A percentile compares a stretch with the other conserved stretches of the same genome.
Evolutionary conservation across 2,113 vertebrate genomes (phyloP).

Genomic region (Shinisaurus crocodilurus): DNA sequence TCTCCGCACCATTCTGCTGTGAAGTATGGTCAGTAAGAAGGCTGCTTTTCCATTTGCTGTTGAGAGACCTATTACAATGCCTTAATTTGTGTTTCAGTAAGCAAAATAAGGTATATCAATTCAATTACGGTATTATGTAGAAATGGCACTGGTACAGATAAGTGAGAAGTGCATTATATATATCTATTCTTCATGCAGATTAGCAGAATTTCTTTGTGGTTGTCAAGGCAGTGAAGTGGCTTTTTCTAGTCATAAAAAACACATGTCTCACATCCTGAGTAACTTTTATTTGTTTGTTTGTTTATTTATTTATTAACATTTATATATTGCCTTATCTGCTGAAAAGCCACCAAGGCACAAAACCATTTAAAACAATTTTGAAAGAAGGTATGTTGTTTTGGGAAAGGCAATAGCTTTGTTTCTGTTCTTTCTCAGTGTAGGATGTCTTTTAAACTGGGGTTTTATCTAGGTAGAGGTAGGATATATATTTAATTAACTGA

Average conservation of each 20-base stretch:
- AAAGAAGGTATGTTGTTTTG: constrained; percentile 17
- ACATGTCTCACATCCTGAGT: neutral
- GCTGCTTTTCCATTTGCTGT: neutral
- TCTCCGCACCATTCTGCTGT: neutral
- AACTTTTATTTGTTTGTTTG: neutral
- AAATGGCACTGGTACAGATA: neutral
- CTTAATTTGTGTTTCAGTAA: constrained; percentile 1
- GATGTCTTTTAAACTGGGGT: neutral
- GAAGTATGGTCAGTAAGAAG: neutral
- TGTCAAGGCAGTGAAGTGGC: neutral
- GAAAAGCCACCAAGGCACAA: too few species aligned
- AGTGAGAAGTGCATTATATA: neutral
- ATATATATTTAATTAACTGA: neutral
- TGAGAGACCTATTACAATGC: neutral
- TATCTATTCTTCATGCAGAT: neutral
- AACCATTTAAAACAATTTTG: constrained; percentile 14
- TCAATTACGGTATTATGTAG: neutral
- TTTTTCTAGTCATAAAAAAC: constrained; percentile 32
- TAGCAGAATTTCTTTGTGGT: neutral
- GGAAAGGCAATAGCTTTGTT: neutral
- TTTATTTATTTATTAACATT: too few species aligned
- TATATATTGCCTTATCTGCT: too few species aligned
- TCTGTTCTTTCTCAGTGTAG: neutral
- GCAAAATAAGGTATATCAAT: neutral
- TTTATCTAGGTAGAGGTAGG: neutral